Base-by-base conservation (phyloP, 2,888 invertebrate species). In the Exephanes ischioxanthus region DNA sequence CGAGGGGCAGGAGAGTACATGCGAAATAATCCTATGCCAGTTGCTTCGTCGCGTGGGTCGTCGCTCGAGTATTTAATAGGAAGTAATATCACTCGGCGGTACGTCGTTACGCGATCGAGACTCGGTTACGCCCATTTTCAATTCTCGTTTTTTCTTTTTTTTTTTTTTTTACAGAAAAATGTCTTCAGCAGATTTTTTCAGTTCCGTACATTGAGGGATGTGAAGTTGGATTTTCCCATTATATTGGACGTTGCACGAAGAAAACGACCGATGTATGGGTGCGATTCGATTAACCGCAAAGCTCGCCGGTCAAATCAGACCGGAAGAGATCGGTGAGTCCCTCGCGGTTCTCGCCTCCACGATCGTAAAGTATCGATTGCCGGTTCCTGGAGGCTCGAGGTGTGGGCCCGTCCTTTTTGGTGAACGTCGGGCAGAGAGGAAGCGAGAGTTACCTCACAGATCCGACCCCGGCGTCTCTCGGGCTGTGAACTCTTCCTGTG, bases 291-390 rank as follows among this genome's bases (percentile, higher is more conserved):
- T 33, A 22, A 16, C 9, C 9, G 70, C 53, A 16, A 53, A 26
- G 16, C 53, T 76, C 55, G 71, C 55, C 58, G 72, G 80, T 73
- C 80, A 71, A 83, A 77, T 67, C 76, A 82, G 66, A 84, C 84
- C 84, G 84, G 84, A 81, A 84, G 84, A 81, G 67, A 58, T 53
- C 55, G 71, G 68, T 22, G 72, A 41, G 76, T 84, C 63, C 80
- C 77, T 71, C 67, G 51, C n/a, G 26, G 61, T 22, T 48, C 77
- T 84, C 84, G 84, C 84, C 84, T 80, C 77, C 78, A 80, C 80
- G 84, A 84, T 81, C 84, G 77, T 84, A 84, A 84, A 84, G 84
- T 84, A 84, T 84, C 80, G 84, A 84, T 84, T 84, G 84, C 80
- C 80, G 67, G 77, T 22, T 73, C 73, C 55, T n/a, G 51, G 80